Conservation (phyloP, 2,797 vertebrate species). For the Aeoliscus strigatus region DNA sequence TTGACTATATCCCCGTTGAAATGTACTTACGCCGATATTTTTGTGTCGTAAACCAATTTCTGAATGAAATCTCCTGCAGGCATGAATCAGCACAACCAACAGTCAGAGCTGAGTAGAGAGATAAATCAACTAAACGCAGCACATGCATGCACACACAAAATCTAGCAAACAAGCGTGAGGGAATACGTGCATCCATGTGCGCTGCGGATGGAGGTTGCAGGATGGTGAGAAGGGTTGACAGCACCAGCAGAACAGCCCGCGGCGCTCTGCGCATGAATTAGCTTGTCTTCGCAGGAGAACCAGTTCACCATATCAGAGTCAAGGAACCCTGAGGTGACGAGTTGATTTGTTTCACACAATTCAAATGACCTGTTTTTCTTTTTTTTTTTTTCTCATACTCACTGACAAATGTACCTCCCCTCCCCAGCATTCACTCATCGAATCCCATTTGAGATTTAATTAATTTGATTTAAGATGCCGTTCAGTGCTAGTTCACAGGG, state of each 20-base stretch:
- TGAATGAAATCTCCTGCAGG: neutral
- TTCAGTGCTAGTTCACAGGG: no score
- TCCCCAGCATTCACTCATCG: no score
- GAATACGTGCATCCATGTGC: slow-evolving; percentile 6
- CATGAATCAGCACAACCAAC: neutral
- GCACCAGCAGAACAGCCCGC: slow-evolving; percentile 52
- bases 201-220: slow-evolving; percentile 12
- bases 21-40: no score
- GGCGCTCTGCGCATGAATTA: slow-evolving; percentile 45
- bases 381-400: slow-evolving; percentile 3
- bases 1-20: no score
- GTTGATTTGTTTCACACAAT: slow-evolving; percentile 58
- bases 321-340: slow-evolving; percentile 49
- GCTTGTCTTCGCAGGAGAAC: slow-evolving; percentile 44
- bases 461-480: no score
- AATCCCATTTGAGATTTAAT: no score
- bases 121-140: neutral
- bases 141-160: slow-evolving; percentile 11
- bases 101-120: neutral
- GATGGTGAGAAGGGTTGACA: slow-evolving; percentile 51
- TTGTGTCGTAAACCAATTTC: no score
- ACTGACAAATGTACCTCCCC: slow-evolving; percentile 2
- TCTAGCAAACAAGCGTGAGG: neutral
- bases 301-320: slow-evolving; percentile 33
- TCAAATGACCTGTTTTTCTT: slow-evolving; percentile 44